Evolutionary conservation across 1,140 invertebrate species (phyloP), one percentile per base, ranked within the genome.

Genomic region (Macrostomum lignano): DNA sequence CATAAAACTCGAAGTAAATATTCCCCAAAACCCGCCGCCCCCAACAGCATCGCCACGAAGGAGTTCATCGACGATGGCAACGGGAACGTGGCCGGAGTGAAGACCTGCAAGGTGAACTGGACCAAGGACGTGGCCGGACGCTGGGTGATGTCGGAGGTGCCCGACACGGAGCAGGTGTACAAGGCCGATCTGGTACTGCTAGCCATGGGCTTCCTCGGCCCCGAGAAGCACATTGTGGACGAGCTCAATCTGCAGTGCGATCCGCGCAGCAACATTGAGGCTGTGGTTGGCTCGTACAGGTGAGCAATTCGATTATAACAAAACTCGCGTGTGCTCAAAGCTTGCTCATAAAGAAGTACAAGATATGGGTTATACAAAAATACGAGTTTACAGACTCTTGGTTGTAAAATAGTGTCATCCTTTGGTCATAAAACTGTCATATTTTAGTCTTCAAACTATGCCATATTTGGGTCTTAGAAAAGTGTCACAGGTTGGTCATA

Each of bases 131-230:
- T 15, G 19, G 70, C 67, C 38, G 86, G 84, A 1, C 64, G 73
- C 38, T 96, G 84, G 82, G 73, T 74, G 46, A 86, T 93, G 78
- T 65, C 69, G 33, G 78, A 93, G 65, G 57, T 79, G 29, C 62
- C 68, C 39, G 54, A 42, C 5, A 47, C 49, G 26, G 54, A 57
- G 42, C 43, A 67, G 60, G 42, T 73, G 3, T 79, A 68, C 51
- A 69, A 77, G 44, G 79, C 75, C 44, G 77, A 94, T 49, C 56
- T 96, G 36, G 77, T 91, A 23, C 60, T 98, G 35, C 62, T 98
- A 17, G 86, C 88, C 10, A 93, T 98, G 86, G 88, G 88, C 44
- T 98, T 96, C 63, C 60, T 94, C 20, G 86, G 88, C 3, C 88
- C 86, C 3, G 88, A 96, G 57, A 69, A 74, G 46, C 70, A 73